A percentile compares a stretch with the other conserved stretches of the same genome.
These are phyloP conservation scores for Coregonus suidteri DNA, from an alignment of 2,797 vertebrate genomes.

Conservation along the genomic window DNA sequence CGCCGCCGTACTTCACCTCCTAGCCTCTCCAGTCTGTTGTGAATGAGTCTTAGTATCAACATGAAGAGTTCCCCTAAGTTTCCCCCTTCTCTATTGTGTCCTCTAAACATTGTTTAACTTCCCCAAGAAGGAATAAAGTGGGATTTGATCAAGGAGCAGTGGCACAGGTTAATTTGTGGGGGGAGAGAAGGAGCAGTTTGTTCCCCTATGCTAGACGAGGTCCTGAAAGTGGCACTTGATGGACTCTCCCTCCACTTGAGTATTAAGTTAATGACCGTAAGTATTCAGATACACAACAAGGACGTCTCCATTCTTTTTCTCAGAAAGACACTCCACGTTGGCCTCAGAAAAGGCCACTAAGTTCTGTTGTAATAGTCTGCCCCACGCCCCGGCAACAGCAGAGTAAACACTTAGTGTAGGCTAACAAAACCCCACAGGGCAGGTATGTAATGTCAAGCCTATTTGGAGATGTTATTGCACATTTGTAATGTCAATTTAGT, in stretches of 20 bases:
- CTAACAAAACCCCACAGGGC: constrained; percentile 70
- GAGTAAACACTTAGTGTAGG: constrained; percentile 65
- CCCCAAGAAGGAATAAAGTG: too few species aligned
- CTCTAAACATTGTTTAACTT: too few species aligned
- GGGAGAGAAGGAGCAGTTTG: constrained; percentile 44
- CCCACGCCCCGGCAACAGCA: constrained; percentile 51
- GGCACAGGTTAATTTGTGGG: constrained; percentile 68
- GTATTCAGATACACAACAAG: constrained; percentile 42
- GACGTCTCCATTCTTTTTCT: constrained; percentile 55
- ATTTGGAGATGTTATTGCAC: constrained; percentile 71
- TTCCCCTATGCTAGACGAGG: constrained; percentile 44
- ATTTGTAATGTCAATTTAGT: constrained; percentile 76
- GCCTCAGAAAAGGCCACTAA: constrained; percentile 46
- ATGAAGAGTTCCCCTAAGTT: constrained; percentile 54
- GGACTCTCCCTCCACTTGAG: constrained; percentile 64
- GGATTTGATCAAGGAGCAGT: constrained; percentile 18
- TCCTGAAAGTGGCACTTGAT: constrained; percentile 69
- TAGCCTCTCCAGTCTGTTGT: constrained; percentile 43
- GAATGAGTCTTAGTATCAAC: constrained; percentile 65
- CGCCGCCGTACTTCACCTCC: constrained; percentile 38
- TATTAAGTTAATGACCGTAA: constrained; percentile 67
- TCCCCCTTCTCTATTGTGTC: constrained; percentile 22
- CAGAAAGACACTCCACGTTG: neutral
- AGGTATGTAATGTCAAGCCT: constrained; percentile 73
- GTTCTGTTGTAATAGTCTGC: constrained; percentile 60